These are phyloP conservation scores for Drosophila falleni DNA, from an alignment of 2,888 invertebrate genomes.

Conservation along the genomic window DNA sequence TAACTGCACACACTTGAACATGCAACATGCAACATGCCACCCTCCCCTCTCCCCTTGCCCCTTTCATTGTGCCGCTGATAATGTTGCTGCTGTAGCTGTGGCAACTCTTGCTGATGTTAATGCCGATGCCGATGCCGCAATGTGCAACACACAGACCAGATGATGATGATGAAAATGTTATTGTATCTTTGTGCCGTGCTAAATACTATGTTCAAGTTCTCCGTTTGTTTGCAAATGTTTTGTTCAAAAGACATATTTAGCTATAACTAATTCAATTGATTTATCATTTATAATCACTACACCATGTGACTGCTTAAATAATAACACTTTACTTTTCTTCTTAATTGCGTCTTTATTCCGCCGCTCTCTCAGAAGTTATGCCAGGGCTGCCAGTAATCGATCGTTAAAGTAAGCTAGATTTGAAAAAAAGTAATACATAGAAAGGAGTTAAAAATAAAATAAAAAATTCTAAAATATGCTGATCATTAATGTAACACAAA, in stretches of 20 bases:
- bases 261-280: neutral
- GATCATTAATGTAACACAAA: no score
- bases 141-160: slow-evolving; percentile 38
- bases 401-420: no score
- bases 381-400: no score
- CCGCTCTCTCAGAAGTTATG: no score
- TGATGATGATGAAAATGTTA: slow-evolving; percentile 33
- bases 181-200: neutral
- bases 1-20: slow-evolving; percentile 63
- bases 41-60: neutral
- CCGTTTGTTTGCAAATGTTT: neutral
- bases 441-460: no score
- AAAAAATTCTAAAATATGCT: no score
- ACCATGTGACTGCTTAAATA: no score
- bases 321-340: no score
- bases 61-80: slow-evolving; percentile 49
- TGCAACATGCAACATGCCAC: slow-evolving; percentile 39
- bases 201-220: slow-evolving; percentile 38
- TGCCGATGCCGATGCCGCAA: slow-evolving; percentile 11
- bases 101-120: neutral
- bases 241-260: neutral
- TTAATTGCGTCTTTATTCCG: no score
- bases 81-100: slow-evolving; percentile 29
- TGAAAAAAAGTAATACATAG: no score
- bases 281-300: no score